These are phyloP conservation scores for Coptodon bakossiorum DNA, from an alignment of 2,113 vertebrate species.

Conservation along the genomic window DNA sequence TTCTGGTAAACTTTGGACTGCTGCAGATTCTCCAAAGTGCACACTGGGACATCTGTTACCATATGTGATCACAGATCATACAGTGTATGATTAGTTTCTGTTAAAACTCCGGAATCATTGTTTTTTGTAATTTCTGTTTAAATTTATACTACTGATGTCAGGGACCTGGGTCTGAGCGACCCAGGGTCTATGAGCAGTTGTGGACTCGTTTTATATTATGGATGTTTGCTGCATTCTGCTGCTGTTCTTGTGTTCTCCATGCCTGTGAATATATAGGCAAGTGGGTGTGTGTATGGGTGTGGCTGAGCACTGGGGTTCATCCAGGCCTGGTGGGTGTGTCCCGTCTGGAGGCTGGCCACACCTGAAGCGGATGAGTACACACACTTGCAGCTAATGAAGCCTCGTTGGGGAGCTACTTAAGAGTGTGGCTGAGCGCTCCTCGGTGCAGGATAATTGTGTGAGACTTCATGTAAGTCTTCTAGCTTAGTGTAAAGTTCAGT, in stretches of 20 bases:
- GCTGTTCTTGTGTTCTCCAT: not conserved
- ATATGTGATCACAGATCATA: not conserved
- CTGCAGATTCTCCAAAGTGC: constrained; percentile 84
- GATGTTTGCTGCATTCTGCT: not conserved
- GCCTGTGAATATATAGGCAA: not conserved
- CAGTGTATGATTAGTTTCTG: not conserved
- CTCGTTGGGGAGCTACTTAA: too few relatives aligned
- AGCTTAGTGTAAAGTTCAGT: too few relatives aligned
- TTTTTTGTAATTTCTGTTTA: not conserved
- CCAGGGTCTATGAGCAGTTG: not conserved
- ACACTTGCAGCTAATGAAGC: too few relatives aligned
- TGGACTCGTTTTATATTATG: not conserved
- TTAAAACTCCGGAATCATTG: not conserved
- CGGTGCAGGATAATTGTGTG: too few relatives aligned
- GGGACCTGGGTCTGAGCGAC: too few relatives aligned
- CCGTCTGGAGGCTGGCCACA: too few relatives aligned
- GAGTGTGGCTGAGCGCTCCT: too few relatives aligned
- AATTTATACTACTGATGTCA: not conserved
- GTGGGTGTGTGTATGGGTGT: too few relatives aligned
- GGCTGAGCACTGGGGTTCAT: too few relatives aligned
- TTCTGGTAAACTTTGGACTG: constrained; percentile 91
- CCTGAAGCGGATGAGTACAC: too few relatives aligned
- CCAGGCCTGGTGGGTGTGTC: too few relatives aligned
- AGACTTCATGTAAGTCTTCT: too few relatives aligned
- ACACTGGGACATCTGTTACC: constrained; percentile 81